Evolutionary conservation across 2,888 invertebrate genomes (phyloP).

Genomic region (Ptychoptera albimana): DNA sequence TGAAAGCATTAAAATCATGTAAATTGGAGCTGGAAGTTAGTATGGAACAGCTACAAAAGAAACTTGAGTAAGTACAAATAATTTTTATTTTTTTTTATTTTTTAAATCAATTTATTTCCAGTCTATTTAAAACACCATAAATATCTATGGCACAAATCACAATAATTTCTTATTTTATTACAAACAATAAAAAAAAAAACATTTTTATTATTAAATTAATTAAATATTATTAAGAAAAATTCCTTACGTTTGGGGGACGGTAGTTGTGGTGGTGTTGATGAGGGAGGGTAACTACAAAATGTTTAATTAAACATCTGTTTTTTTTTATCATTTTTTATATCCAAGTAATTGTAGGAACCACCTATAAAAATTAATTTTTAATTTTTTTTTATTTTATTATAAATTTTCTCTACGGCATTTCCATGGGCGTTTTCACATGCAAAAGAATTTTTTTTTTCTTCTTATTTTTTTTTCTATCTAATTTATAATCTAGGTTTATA

Average conservation of each 20-base stretch:
- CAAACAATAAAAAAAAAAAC: neutral
- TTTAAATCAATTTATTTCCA: neutral
- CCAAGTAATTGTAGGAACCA: slow-evolving; percentile 15
- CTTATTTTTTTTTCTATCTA: too few relatives aligned
- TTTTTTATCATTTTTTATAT: slow-evolving; percentile 6
- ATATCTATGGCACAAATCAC: slow-evolving; percentile 4
- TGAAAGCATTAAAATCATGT: slow-evolving; percentile 40
- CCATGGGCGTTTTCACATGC: too few relatives aligned
- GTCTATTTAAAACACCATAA: neutral
- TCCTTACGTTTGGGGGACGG: neutral
- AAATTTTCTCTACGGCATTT: too few relatives aligned
- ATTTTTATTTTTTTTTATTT: neutral
- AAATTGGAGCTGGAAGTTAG: slow-evolving; percentile 37
- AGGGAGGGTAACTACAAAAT: too few relatives aligned
- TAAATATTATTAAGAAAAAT: neutral
- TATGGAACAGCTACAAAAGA: slow-evolving; percentile 38
- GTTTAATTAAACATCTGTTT: neutral
- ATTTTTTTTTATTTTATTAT: too few relatives aligned
- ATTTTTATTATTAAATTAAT: too few relatives aligned
- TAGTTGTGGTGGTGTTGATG: too few relatives aligned
- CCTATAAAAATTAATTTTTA: slow-evolving; percentile 14
- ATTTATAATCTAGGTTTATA: too few relatives aligned
- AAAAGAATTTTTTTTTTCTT: too few relatives aligned
- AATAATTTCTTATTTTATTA: neutral
- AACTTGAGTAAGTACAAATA: slow-evolving; percentile 32